Evolutionary conservation across 2,797 vertebrate species (phyloP).

Genomic region (Neopelma chrysocephalum): DNA sequence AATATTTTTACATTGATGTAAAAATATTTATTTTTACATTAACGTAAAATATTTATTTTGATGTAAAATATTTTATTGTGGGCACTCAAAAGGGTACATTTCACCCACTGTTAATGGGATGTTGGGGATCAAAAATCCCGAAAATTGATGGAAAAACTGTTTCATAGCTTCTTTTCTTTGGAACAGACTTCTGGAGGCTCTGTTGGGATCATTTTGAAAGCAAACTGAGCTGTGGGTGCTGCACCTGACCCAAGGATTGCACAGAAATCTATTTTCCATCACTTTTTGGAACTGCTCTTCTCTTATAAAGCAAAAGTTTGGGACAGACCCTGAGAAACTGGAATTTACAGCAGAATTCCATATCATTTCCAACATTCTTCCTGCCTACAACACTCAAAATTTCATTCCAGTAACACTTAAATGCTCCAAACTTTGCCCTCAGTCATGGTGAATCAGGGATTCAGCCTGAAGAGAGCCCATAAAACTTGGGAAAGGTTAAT

Average conservation of each 20-base stretch:
- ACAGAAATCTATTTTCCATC: neutral
- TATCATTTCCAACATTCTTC: neutral
- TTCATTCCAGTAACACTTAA: neutral
- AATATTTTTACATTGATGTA: no score
- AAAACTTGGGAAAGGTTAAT: neutral
- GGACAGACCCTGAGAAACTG: neutral
- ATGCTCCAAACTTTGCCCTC: neutral
- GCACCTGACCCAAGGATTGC: neutral
- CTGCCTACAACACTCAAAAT: neutral
- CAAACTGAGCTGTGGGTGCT: neutral
- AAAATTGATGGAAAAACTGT: neutral
- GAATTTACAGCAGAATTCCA: neutral
- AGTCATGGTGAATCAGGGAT: neutral
- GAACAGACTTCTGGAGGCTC: neutral
- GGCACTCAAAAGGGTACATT: neutral
- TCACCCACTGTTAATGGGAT: neutral
- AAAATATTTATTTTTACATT: no score
- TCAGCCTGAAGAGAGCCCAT: neutral
- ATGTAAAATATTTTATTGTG: neutral
- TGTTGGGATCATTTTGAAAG: neutral
- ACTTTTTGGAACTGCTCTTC: neutral
- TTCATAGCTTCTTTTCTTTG: neutral
- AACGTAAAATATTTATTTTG: neutral
- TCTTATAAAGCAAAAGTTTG: neutral
- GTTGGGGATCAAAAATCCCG: neutral